Percentiles rank a stretch among this genome's conserved stretches.
phyloP scores from a whole-genome alignment of 2,888 invertebrate genomes.

The Polylopha cassiicola region DNA sequence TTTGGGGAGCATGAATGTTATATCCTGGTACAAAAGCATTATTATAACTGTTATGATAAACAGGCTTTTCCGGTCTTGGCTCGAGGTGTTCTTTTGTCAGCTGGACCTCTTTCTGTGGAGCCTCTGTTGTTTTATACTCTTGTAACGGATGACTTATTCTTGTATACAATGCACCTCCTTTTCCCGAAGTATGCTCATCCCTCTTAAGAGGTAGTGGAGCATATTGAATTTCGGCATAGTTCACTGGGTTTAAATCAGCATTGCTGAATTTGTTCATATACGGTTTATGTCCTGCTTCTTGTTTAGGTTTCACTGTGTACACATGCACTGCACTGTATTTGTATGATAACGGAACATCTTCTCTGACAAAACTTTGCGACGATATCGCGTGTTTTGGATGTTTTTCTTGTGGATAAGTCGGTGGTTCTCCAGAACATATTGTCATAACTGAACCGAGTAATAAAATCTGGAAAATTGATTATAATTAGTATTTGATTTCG shows the following conservation, averaged over 20 bases:
- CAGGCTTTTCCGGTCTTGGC: constrained; percentile 25
- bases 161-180: no score
- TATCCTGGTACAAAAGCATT: constrained; percentile 31
- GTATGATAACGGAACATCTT: constrained; percentile 36
- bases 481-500: background rate
- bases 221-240: constrained; percentile 1
- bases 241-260: constrained; percentile 6
- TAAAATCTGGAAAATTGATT: constrained; percentile 30
- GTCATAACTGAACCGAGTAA: constrained; percentile 25
- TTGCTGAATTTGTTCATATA: background rate
- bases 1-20: constrained; percentile 29
- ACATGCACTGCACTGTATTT: constrained; percentile 31
- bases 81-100: constrained; percentile 32
- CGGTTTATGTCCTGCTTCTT: constrained; percentile 6
- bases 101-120: background rate
- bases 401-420: constrained; percentile 8
- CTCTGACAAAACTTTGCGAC: constrained; percentile 32
- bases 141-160: no score
- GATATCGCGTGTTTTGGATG: constrained; percentile 30
- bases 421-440: constrained; percentile 23
- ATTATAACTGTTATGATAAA: constrained; percentile 15
- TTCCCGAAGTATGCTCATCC: background rate
- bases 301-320: constrained; percentile 26
- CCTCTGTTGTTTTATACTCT: no score
- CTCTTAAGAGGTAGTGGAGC: constrained; percentile 1